These are phyloP conservation scores for Drosophila repleta DNA, from an alignment of 1,140 invertebrate species.

Conservation along the genomic window DNA sequence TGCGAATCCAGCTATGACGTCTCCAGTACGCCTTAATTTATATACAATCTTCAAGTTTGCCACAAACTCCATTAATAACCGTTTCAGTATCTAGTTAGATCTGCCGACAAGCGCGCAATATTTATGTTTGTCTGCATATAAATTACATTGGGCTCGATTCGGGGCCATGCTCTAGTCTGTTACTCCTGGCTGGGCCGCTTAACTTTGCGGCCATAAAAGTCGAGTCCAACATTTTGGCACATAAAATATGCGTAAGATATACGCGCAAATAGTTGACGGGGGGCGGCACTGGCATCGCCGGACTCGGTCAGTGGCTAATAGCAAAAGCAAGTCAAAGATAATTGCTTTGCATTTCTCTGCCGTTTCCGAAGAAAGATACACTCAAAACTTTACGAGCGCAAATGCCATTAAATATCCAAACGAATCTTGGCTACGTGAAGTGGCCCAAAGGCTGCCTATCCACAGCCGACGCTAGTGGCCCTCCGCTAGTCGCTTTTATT, in stretches of 20 bases:
- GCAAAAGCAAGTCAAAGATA: conserved; percentile 78
- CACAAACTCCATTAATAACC: background rate
- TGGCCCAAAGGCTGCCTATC: conserved; percentile 21
- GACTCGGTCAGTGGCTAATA: conserved; percentile 66
- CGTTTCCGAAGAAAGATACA: conserved; percentile 50
- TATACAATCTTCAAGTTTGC: background rate
- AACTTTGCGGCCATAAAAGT: conserved; percentile 15
- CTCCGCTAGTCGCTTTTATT: conserved; percentile 52
- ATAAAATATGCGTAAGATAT: conserved; percentile 78
- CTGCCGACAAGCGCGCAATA: background rate
- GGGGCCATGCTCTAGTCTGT: conserved; percentile 9
- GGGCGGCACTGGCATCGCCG: background rate
- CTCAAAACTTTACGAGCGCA: conserved; percentile 76
- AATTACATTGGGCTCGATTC: conserved; percentile 4
- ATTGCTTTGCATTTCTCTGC: conserved; percentile 71
- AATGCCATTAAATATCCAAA: conserved; percentile 79
- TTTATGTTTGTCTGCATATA: background rate
- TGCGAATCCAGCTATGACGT: background rate
- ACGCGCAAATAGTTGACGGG: conserved; percentile 64
- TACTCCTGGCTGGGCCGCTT: conserved; percentile 5
- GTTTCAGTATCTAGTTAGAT: background rate
- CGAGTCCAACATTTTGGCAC: conserved; percentile 43
- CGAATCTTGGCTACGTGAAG: conserved; percentile 67
- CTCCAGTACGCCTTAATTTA: background rate
- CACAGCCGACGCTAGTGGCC: too few relatives aligned